Conservation (phyloP, 2,113 vertebrate genomes). For the Microcebus ravelobensis region DNA sequence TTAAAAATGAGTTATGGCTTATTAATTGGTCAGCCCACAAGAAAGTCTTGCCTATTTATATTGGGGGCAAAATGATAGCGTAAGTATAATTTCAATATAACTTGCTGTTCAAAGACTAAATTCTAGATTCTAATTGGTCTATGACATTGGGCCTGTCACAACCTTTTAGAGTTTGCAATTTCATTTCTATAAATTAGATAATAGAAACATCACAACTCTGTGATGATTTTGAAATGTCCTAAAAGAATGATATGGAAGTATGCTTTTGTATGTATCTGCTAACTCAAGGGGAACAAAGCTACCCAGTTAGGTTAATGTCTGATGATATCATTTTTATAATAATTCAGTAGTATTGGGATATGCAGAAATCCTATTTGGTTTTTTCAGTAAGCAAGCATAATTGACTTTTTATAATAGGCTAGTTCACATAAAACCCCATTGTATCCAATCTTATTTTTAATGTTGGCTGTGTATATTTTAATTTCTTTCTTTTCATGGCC, state of each 20-base stretch:
- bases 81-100: neutral
- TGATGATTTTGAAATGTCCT: neutral
- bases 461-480: neutral
- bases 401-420: neutral
- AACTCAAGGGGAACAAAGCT: neutral
- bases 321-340: neutral
- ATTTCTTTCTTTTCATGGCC: neutral
- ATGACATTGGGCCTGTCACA: neutral
- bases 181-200: neutral
- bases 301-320: neutral
- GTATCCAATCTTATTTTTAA: neutral
- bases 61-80: neutral
- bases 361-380: neutral
- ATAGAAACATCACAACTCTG: neutral
- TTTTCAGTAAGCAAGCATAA: neutral
- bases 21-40: neutral
- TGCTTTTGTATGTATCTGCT: neutral
- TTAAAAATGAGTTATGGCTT: constrained; percentile 10
- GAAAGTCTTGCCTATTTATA: neutral
- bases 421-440: neutral
- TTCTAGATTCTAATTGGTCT: neutral
- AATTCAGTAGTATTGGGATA: neutral
- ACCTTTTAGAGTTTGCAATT: neutral
- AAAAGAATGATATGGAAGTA: neutral
- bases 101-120: neutral